These are phyloP conservation scores for Spinus pinus DNA, from an alignment of 2,797 vertebrate genomes.

Conservation along the genomic window DNA sequence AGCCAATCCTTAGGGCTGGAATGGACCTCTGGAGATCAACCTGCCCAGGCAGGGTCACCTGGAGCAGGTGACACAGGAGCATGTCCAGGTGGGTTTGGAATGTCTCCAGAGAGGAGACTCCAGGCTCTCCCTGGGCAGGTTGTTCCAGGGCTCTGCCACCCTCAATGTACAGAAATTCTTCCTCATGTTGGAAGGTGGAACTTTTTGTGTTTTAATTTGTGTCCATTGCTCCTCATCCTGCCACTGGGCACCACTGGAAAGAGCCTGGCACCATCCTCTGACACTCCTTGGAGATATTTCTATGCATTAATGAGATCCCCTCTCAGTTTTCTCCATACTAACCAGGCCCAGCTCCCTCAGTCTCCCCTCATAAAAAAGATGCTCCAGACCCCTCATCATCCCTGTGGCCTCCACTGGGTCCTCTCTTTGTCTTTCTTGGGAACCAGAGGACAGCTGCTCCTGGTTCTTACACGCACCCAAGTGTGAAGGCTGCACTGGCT, in stretches of 20 bases:
- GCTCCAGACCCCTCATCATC: neutral
- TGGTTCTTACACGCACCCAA: neutral
- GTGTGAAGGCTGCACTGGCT: neutral
- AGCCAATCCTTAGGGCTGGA: neutral
- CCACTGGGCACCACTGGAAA: neutral
- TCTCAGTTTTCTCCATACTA: neutral
- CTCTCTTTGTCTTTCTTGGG: neutral
- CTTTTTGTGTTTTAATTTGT: neutral
- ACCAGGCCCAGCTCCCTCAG: neutral
- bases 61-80: neutral
- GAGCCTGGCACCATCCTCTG: neutral
- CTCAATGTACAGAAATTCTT: neutral
- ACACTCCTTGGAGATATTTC: neutral
- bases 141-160: neutral
- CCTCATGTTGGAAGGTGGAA: neutral
- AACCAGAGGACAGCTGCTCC: neutral
- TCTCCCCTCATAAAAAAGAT: neutral
- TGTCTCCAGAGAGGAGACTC: neutral
- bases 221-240: neutral
- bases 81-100: neutral
- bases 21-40: neutral
- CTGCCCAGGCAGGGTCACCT: neutral
- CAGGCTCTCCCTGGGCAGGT: neutral
- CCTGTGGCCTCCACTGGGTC: neutral
- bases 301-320: neutral